Evolutionary conservation across 2,113 vertebrate genomes (phyloP).

Genomic region (Cynocephalus volans): DNA sequence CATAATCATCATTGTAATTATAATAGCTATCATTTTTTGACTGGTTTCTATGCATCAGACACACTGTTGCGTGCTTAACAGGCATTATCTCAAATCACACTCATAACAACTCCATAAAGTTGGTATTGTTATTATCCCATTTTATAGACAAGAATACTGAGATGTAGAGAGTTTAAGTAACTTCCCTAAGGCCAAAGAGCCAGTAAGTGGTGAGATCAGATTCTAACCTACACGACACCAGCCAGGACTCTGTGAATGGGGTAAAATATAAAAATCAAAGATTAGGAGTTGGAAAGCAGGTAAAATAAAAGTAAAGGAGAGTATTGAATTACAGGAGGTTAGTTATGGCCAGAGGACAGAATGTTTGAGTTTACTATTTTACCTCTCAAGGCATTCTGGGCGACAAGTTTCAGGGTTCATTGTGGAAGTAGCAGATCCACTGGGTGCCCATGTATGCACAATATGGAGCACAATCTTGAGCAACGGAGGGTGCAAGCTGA

Average conservation of each 20-base stretch:
- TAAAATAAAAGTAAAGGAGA: background rate
- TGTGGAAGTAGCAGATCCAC: background rate
- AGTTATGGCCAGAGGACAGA: background rate
- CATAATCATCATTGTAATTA: background rate
- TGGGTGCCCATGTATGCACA: background rate
- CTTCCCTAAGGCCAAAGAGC: background rate
- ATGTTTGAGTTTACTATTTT: background rate
- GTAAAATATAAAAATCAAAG: background rate
- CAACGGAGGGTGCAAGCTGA: background rate
- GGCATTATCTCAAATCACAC: background rate
- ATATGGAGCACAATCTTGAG: background rate
- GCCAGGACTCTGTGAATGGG: background rate
- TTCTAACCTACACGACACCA: background rate
- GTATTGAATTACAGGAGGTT: background rate
- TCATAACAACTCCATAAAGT: slow-evolving; percentile 62
- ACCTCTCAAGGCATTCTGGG: background rate
- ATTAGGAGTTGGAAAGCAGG: background rate
- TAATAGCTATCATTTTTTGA: slow-evolving; percentile 41
- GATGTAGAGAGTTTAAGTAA: background rate
- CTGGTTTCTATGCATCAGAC: slow-evolving; percentile 25
- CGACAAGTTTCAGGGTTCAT: background rate
- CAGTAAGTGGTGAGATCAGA: background rate
- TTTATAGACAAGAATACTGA: slow-evolving; percentile 65
- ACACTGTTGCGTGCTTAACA: slow-evolving; percentile 17
- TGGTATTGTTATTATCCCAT: slow-evolving; percentile 44